A percentile compares a stretch with the other conserved stretches of the same genome.
These are phyloP conservation scores for Bimastos eiseni DNA, from an alignment of 2,888 invertebrate genomes.

Conservation along the genomic window DNA sequence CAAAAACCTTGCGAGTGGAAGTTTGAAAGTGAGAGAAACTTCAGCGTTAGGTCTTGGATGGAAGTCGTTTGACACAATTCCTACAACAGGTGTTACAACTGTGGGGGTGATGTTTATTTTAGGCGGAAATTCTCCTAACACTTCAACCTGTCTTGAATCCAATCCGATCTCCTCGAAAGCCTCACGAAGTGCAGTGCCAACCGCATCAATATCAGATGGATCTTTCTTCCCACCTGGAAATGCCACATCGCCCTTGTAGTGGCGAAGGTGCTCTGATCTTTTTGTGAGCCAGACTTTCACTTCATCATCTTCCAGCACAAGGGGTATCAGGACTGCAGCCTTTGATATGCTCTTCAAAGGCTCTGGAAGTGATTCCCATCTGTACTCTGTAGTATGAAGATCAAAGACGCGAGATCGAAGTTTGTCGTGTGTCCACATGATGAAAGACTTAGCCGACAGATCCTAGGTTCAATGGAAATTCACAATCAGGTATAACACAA, in stretches of 20 bases:
- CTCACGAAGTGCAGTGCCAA: conserved; percentile 56
- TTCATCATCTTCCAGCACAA: conserved; percentile 46
- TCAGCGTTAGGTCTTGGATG: conserved; percentile 52
- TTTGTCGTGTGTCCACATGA: conserved; percentile 14
- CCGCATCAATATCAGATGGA: conserved; percentile 51
- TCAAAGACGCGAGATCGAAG: not conserved
- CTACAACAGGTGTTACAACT: conserved; percentile 54
- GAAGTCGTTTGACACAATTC: conserved; percentile 50
- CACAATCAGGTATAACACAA: not conserved
- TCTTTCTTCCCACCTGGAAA: conserved; percentile 59
- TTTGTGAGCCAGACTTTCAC: conserved; percentile 50
- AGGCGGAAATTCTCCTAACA: conserved; percentile 49
- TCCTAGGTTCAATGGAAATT: not conserved
- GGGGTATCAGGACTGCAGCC: conserved; percentile 52
- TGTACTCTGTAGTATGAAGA: conserved; percentile 26
- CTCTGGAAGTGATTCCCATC: conserved; percentile 23
- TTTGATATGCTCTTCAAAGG: conserved; percentile 26
- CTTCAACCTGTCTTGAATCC: conserved; percentile 47
- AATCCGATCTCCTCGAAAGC: conserved; percentile 60
- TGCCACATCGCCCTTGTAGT: conserved; percentile 51
- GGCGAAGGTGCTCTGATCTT: conserved; percentile 36
- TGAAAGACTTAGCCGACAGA: not conserved
- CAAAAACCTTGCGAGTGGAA: conserved; percentile 54
- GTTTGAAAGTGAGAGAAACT: conserved; percentile 52
- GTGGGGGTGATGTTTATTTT: conserved; percentile 47